Evolutionary conservation across 2,888 invertebrate species (phyloP), one percentile per base, ranked within the genome.

Genomic region (Epinotia nisella): DNA sequence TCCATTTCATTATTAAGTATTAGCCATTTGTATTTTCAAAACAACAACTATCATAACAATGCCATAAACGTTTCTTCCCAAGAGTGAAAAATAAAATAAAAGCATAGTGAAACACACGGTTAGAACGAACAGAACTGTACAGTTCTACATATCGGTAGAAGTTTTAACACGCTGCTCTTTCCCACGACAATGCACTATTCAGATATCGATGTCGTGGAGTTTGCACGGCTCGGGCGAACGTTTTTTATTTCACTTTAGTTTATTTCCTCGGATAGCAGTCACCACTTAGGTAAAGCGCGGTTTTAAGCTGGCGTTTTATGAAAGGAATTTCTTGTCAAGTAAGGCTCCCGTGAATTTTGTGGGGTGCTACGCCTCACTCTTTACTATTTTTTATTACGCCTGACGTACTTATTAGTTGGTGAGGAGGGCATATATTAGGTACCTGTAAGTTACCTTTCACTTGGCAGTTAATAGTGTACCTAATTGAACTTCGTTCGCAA

Each of bases 271-370:
- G 73, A 73, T 69, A 58, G 69, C 73, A 73, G 73, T 73, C 73
- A 73, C 73, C 73, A 73, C 73, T 73, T 69, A 73, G 58, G 24
- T 49, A 62, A 64, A 58, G 73, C 68, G 73, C 62, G 73, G 73
- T 64, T 73, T 72, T 69, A 73, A 73, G 73, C 68, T 72, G 29
- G 19, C 67, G 39, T 68, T 64, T 53, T 59, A 62, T 69, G 68
- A 73, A 69, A 69, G 68, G 64, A 73, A 69, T 56, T 69, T 68
- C 61, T 69, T 62, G 69, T 64, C 68, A 13, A 69, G 53, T 64
- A 24, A 59, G 19, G 73, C 73, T 71, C 51, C 60, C 19, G 21
- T 65, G n/a, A n/a, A n/a, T 71, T 49, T 55, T 41, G 29, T 51
- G 39, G 41, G 21, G 53, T 60, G 60, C 19, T 11, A 56, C 62